A percentile compares a stretch with the other conserved stretches of the same genome.
Evolutionary conservation across 2,888 invertebrate species (phyloP).

Genomic region (Venusia cambrica): DNA sequence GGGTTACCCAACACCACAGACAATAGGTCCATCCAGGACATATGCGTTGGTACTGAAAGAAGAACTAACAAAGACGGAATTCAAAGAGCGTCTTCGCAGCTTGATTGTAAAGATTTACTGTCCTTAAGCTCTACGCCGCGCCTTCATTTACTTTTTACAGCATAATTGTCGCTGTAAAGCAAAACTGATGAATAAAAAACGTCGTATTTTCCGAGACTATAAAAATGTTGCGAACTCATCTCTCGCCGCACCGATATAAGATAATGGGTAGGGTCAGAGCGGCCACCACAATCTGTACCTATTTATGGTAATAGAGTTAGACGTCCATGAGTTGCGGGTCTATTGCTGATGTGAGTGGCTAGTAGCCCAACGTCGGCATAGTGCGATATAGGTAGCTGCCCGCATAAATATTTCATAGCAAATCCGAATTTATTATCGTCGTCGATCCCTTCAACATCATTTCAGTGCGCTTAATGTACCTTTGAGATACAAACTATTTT

Average conservation of each 20-base stretch:
- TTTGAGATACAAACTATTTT: no score
- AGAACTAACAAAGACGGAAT: no score
- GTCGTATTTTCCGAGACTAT: slow-evolving; percentile 35
- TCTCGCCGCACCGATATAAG: slow-evolving; percentile 45
- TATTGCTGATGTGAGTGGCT: slow-evolving; percentile 31
- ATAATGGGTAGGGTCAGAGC: slow-evolving; percentile 53
- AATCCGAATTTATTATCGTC: slow-evolving; percentile 32
- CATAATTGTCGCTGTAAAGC: slow-evolving; percentile 32
- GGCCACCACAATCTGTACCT: slow-evolving; percentile 51
- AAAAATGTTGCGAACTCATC: slow-evolving; percentile 57
- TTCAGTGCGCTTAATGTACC: slow-evolving; percentile 29
- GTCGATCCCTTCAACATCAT: slow-evolving; percentile 25
- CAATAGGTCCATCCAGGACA: no score
- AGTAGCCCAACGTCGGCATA: slow-evolving; percentile 20
- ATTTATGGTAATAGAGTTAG: slow-evolving; percentile 58
- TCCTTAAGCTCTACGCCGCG: slow-evolving; percentile 27
- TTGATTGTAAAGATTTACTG: slow-evolving; percentile 29
- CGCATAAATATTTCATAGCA: slow-evolving; percentile 33
- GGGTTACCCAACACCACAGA: no score
- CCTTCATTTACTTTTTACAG: slow-evolving; percentile 31
- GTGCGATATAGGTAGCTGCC: slow-evolving; percentile 26
- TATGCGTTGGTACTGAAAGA: no score
- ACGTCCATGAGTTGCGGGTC: slow-evolving; percentile 40
- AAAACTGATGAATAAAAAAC: slow-evolving; percentile 41
- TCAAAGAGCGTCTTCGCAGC: slow-evolving; percentile 29